phyloP scores from a whole-genome alignment of 2,797 vertebrate species.

The Lateolabrax maculatus region DNA sequence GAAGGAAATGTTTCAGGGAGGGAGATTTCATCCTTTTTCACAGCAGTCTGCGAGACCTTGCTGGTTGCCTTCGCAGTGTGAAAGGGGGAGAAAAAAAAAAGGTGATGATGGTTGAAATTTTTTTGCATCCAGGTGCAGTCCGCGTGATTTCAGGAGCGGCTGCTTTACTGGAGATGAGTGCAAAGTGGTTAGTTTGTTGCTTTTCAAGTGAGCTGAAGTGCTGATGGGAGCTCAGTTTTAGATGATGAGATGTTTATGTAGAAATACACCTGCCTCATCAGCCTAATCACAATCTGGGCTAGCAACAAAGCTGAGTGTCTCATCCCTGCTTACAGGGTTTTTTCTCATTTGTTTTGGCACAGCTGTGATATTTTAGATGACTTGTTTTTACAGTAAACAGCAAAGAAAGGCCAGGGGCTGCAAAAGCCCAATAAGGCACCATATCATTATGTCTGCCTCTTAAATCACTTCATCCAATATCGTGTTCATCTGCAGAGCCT shows the following conservation, averaged over 20 bases:
- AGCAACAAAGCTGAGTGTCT: not conserved
- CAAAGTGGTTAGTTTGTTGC: conserved; percentile 17
- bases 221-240: conserved; percentile 25
- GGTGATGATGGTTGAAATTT: conserved; percentile 20
- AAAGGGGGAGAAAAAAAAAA: not conserved
- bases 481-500: conserved; percentile 4
- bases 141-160: conserved; percentile 25
- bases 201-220: conserved; percentile 47
- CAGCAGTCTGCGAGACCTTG: not conserved
- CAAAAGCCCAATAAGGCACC: conserved; percentile 8
- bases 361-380: not conserved
- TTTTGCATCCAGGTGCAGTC: conserved; percentile 51
- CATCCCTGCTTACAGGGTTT: not conserved
- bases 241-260: conserved; percentile 31
- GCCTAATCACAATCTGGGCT: conserved; percentile 3
- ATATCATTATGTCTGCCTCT: conserved; percentile 40
- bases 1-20: conserved; percentile 27
- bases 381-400: conserved; percentile 15
- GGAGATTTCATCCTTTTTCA: conserved; percentile 2
- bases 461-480: conserved; percentile 36
- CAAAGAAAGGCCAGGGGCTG: not conserved
- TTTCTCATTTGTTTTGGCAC: not conserved
- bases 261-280: conserved; percentile 51
- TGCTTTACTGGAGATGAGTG: conserved; percentile 26
- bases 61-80: conserved; percentile 4